These are phyloP conservation scores for Drosophila pandora DNA, from an alignment of 1,140 invertebrate species.

Conservation along the genomic window DNA sequence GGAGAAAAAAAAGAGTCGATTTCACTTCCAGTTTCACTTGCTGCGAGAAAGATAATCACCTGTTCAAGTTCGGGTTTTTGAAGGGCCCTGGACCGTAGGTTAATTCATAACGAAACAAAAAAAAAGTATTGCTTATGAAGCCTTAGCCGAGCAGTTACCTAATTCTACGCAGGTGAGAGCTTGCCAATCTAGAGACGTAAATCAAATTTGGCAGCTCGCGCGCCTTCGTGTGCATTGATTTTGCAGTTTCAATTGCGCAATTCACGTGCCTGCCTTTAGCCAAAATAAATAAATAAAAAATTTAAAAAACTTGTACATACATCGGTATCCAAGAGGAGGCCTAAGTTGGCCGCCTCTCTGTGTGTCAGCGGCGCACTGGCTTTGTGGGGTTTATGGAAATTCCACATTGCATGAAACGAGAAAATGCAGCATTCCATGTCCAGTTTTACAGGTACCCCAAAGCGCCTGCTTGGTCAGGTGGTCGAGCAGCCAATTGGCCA, in stretches of 20 bases:
- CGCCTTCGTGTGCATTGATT: slow-evolving; percentile 14
- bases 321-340: slow-evolving; percentile 29
- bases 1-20: slow-evolving; percentile 23
- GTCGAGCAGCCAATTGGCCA: slow-evolving; percentile 44
- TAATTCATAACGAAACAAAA: background rate
- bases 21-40: slow-evolving; percentile 61
- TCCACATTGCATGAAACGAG: slow-evolving; percentile 69
- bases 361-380: slow-evolving; percentile 56
- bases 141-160: slow-evolving; percentile 30
- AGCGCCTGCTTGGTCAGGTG: slow-evolving; percentile 46
- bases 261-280: slow-evolving; percentile 6
- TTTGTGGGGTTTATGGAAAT: slow-evolving; percentile 62
- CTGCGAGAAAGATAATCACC: slow-evolving; percentile 1
- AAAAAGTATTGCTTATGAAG: background rate
- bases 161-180: slow-evolving; percentile 49
- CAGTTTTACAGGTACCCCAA: slow-evolving; percentile 65
- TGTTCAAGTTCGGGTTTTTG: background rate
- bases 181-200: slow-evolving; percentile 20
- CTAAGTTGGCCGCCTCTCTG: slow-evolving; percentile 30
- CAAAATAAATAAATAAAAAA: slow-evolving; percentile 3
- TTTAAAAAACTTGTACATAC: background rate
- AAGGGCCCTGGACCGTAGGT: background rate
- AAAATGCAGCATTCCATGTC: slow-evolving; percentile 68
- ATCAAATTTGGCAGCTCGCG: slow-evolving; percentile 66
- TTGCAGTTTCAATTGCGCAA: slow-evolving; percentile 47